phyloP scores from a whole-genome alignment of 2,888 invertebrate genomes.

The Schizaphis graminum region DNA sequence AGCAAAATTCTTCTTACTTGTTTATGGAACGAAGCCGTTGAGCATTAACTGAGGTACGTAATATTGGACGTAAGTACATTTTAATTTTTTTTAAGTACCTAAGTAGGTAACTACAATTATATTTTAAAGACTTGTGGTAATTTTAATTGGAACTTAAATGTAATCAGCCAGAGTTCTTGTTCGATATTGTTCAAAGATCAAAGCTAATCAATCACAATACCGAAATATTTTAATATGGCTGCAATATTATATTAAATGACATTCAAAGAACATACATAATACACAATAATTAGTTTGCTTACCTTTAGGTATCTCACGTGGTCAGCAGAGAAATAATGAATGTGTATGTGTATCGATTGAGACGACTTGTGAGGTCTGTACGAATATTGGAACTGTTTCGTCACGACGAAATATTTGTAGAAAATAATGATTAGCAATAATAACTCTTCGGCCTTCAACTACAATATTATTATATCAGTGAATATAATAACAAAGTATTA shows the following conservation, averaged over 20 bases:
- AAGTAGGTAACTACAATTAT: conserved; percentile 7
- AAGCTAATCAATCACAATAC: background rate
- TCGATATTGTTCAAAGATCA: conserved; percentile 28
- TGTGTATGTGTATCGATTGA: background rate
- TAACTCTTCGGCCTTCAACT: background rate
- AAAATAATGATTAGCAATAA: background rate
- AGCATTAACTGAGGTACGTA: conserved; percentile 28
- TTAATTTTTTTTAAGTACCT: conserved; percentile 1
- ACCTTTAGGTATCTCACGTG: conserved; percentile 4
- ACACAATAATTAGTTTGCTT: background rate
- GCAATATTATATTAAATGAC: background rate
- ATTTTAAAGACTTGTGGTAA: background rate
- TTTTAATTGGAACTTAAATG: background rate
- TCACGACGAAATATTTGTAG: background rate
- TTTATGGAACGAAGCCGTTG: conserved; percentile 36
- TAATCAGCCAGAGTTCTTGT: background rate
- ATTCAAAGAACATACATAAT: background rate
- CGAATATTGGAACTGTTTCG: background rate
- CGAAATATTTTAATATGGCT: background rate
- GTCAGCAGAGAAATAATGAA: background rate
- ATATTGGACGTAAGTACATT: conserved; percentile 54
- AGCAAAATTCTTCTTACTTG: conserved; percentile 59
- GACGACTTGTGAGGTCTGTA: background rate
- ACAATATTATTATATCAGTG: background rate
- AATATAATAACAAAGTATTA: background rate